Base-by-base conservation (phyloP, 92 coral and sea anemone genomes). In the Phenganax marumi region DNA sequence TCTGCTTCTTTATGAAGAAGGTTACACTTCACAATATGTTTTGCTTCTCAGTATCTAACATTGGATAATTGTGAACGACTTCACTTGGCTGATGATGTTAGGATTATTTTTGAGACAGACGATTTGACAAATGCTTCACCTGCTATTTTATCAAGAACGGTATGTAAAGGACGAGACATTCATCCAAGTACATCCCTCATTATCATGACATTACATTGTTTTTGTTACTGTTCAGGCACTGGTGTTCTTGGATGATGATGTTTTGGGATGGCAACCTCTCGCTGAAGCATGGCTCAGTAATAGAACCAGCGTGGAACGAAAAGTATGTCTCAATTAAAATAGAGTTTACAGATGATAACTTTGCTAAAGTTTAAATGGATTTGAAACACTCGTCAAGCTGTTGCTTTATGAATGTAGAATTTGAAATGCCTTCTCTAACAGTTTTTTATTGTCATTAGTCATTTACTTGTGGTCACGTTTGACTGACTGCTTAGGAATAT, bases 271-370 rank as follows among this genome's bases (percentile, higher is more conserved):
- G 98, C 85, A 88, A 47, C 97, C 98, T 51, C 63, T 95, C 16
- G 98, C 98, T 53, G 98, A 95, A 82, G 97, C 98, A 3, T 95
- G 97, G 97, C 78, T 95, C 50, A 87, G 83, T 21, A 89, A 92
- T 85, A 84, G 97, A 77, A 85, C 92, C 46, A 86, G 91, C 7
- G 92, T 89, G 68, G 97, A 94, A 86, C 86, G 86, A 78, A 92
- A 92, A 56, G 97, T 93, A 49, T 53, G 92, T 85, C 3, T 22
- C 18, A 17, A 46, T 72, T 22, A 18, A 0, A 9, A 7, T 4
- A 33, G 23, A 54, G 33, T 33, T 33, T 33, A 33, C 43, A 33
- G 43, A 33, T 33, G 43, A 33, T 33, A 33, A 33, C 43, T 33
- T 33, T 33, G 43, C 43, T 33, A 33, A 33, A 33, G 43, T 33